Conservation (phyloP, 2,888 invertebrate genomes). For the Prosopocoilus inquinatus region DNA sequence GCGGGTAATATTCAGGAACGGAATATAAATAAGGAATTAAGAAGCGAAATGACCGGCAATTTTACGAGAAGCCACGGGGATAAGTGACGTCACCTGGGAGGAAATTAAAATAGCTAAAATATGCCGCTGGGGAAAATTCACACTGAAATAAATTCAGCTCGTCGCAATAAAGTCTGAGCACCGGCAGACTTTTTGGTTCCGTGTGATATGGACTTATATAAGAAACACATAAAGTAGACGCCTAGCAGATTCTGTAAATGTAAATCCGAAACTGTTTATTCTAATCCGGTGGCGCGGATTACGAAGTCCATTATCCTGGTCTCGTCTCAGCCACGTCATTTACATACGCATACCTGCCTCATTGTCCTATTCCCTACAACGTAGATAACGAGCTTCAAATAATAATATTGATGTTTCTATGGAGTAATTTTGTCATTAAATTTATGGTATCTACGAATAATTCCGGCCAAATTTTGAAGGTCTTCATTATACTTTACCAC, state of each 20-base stretch:
- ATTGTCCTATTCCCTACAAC: not conserved
- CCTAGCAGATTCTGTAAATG: slow-evolving; percentile 9
- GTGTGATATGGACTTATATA: not conserved
- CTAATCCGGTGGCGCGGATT: slow-evolving; percentile 17
- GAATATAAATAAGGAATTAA: slow-evolving; percentile 33
- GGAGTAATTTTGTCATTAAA: not conserved
- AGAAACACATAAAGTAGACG: slow-evolving; percentile 1
- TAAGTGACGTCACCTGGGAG: slow-evolving; percentile 31
- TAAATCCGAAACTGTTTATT: slow-evolving; percentile 21
- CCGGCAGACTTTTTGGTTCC: not conserved
- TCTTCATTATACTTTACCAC: no score
- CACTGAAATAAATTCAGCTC: not conserved
- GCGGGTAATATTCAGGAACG: slow-evolving; percentile 29
- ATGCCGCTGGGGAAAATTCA: not conserved
- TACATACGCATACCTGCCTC: slow-evolving; percentile 8
- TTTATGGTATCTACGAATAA: no score
- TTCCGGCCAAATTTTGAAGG: no score
- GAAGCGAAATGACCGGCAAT: slow-evolving; percentile 36
- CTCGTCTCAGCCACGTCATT: slow-evolving; percentile 17
- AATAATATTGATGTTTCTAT: not conserved
- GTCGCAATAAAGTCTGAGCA: not conserved
- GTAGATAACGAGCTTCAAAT: not conserved
- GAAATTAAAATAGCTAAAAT: slow-evolving; percentile 34
- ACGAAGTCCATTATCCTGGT: slow-evolving; percentile 19
- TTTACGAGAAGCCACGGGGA: slow-evolving; percentile 33